Conservation (phyloP, 2,888 invertebrate genomes). For the Agonopterix heracliana region DNA sequence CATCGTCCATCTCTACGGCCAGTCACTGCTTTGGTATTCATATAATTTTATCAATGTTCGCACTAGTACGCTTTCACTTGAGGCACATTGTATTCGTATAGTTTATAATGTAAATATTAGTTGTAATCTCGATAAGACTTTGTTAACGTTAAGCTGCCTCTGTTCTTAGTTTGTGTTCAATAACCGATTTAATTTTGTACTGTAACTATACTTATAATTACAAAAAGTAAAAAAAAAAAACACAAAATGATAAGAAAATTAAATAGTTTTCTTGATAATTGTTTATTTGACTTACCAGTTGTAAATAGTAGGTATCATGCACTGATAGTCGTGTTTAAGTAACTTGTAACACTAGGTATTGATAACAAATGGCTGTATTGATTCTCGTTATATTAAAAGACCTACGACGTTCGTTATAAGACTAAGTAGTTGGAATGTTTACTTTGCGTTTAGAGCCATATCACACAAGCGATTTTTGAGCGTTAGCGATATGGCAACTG, state of each 20-base stretch:
- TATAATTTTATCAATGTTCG: slow-evolving; percentile 27
- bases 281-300: slow-evolving; percentile 45
- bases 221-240: slow-evolving; percentile 49
- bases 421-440: slow-evolving; percentile 27
- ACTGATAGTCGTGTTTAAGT: slow-evolving; percentile 67
- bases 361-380: slow-evolving; percentile 62
- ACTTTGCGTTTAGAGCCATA: slow-evolving; percentile 22
- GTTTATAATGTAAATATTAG: slow-evolving; percentile 47
- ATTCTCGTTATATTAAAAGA: slow-evolving; percentile 43
- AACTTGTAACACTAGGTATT: slow-evolving; percentile 48
- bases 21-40: slow-evolving; percentile 39
- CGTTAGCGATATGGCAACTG: too few species aligned
- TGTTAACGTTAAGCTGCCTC: slow-evolving; percentile 35
- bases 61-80: slow-evolving; percentile 32
- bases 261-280: slow-evolving; percentile 12
- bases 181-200: slow-evolving; percentile 42
- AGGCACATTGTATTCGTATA: slow-evolving; percentile 15
- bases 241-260: slow-evolving; percentile 31
- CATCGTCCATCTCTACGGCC: slow-evolving; percentile 28
- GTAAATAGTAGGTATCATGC: slow-evolving; percentile 67
- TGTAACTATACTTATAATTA: slow-evolving; percentile 34
- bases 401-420: slow-evolving; percentile 31
- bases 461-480: slow-evolving; percentile 8
- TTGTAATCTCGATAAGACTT: slow-evolving; percentile 25
- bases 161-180: slow-evolving; percentile 53